Evolutionary conservation across 35 echinoderm and acorn worm genomes (phyloP).

Genomic region (Ophiothrix spiculata): DNA sequence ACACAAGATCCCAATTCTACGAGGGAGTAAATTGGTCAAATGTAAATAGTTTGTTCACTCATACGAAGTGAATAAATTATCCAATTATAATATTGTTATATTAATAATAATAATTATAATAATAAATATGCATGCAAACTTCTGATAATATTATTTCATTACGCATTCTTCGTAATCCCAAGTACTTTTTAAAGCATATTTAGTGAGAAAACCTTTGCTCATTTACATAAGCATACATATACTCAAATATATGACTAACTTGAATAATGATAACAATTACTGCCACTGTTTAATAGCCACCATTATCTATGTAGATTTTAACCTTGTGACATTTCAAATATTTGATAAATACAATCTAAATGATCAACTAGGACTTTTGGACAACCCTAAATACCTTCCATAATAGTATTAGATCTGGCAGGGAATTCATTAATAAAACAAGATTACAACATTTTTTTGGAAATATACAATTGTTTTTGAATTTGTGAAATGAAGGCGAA

Average conservation of each 20-base stretch:
- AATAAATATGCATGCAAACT: background rate
- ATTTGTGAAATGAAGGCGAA: background rate
- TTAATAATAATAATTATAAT: background rate
- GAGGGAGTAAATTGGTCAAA: background rate
- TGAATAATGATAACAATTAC: background rate
- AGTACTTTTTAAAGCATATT: background rate
- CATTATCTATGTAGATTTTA: background rate
- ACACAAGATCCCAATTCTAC: background rate
- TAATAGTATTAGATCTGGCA: background rate
- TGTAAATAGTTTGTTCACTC: no score
- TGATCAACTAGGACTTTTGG: background rate
- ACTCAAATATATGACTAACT: background rate
- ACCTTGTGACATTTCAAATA: background rate
- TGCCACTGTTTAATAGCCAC: background rate
- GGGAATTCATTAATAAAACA: background rate
- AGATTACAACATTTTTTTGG: background rate
- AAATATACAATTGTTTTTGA: background rate
- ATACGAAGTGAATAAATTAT: background rate
- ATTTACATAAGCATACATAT: background rate
- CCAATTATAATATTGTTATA: slow-evolving; percentile 4
- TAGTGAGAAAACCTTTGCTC: background rate
- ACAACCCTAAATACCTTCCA: background rate
- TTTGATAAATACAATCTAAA: background rate
- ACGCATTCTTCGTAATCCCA: background rate
- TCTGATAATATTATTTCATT: background rate